phyloP scores from a whole-genome alignment of 2,113 vertebrate species.

The Candoia aspera region DNA sequence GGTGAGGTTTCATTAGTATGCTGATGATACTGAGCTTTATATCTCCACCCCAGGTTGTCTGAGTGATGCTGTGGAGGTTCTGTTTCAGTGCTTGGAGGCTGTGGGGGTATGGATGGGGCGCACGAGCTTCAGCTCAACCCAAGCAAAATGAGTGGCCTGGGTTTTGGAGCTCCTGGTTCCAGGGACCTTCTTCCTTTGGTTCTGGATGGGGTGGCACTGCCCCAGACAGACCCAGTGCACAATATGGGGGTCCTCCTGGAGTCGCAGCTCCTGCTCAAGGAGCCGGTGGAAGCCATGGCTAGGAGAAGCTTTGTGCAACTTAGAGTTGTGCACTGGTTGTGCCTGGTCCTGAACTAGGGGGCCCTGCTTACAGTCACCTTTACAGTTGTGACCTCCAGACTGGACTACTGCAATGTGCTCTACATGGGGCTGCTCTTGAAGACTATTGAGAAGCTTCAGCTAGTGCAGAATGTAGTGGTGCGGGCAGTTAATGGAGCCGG shows the following conservation, averaged over 20 bases:
- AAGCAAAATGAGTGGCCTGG: background rate
- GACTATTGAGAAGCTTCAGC: background rate
- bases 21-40: background rate
- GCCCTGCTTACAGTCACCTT: background rate
- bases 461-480: background rate
- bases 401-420: background rate
- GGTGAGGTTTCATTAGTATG: background rate
- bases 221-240: background rate
- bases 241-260: background rate
- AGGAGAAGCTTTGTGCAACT: background rate
- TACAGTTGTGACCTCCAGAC: background rate
- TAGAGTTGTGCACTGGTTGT: background rate
- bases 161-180: background rate
- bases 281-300: background rate
- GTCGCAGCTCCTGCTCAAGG: background rate
- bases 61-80: background rate
- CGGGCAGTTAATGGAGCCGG: background rate
- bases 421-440: background rate
- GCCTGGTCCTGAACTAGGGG: background rate
- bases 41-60: background rate
- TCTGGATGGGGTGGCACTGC: background rate
- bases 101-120: background rate
- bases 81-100: background rate
- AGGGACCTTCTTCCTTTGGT: background rate
- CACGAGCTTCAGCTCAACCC: background rate